Base-by-base conservation (phyloP, 2,113 vertebrate species). In the Brachypteracias leptosomus region DNA sequence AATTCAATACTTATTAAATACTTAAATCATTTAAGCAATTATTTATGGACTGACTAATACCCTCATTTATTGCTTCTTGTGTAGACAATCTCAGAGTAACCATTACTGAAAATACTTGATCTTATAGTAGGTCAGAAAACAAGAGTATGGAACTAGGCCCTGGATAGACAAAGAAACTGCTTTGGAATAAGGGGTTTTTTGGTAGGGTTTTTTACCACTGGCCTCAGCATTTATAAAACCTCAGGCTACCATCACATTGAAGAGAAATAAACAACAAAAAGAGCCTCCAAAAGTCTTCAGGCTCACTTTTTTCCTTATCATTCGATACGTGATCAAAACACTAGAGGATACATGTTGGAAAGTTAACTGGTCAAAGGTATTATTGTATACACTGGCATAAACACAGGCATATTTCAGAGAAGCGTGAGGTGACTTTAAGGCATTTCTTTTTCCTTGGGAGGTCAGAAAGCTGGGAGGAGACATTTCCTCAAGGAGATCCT, bases 1-100 rank as follows among this genome's bases (percentile, higher is more conserved):
- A 90, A 84, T 86, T 90, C 72, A 71, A 67, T 84, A 75, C 29
- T 87, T 92, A 88, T 73, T 84, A 92, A 93, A 95, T 51, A 71
- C 59, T 88, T 93, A 72, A 78, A 78, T 86, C 12, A 75, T 87
- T 90, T 86, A 74, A 81, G 76, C 47, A 90, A 92, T 93, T 92
- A 84, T 95, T 87, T 86, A 67, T 74, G 59, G 38, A 78, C 73
- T 88, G 82, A 78, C 51, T 92, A 89, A 95, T 84, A 57, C 26
- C 20, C 25, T 92, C 26, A 7, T 90, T 77, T 87, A 87, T 59
- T 87, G 65, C 25, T 88, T 44, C 52, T 86, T 84, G 42, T 63
- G 72, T 42, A 84, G 94, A 59, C 52, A 87, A 26, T 66, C n/a
- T 29, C 7, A 0, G 42, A 74, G 55, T 72, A 90, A 74, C 26